These are phyloP conservation scores for Priocnemis perturbator DNA, from an alignment of 2,888 invertebrate genomes.

Conservation along the genomic window DNA sequence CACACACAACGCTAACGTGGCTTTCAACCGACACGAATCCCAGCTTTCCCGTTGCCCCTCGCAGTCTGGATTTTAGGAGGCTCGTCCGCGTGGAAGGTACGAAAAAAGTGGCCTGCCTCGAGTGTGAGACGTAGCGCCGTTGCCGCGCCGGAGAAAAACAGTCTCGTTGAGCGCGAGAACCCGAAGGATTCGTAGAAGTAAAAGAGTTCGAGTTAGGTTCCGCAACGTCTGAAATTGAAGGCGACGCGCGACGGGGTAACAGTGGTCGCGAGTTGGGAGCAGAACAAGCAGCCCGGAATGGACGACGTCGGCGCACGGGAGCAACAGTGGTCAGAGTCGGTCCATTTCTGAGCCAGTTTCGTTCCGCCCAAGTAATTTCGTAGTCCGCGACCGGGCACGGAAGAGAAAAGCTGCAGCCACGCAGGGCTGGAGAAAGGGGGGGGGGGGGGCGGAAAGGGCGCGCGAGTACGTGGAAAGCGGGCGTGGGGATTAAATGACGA, in stretches of 20 bases:
- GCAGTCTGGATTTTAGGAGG: too few relatives aligned
- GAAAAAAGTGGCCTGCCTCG: too few relatives aligned
- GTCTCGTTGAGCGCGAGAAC: too few relatives aligned
- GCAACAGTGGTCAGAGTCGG: constrained; percentile 15
- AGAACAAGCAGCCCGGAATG: too few relatives aligned
- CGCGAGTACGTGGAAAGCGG: too few relatives aligned
- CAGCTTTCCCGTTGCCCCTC: background rate
- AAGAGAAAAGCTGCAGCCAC: background rate
- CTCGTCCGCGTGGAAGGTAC: too few relatives aligned
- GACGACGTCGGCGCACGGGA: too few relatives aligned
- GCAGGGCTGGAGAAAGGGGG: background rate
- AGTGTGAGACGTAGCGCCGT: too few relatives aligned
- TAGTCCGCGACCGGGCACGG: constrained; percentile 21
- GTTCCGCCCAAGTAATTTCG: constrained; percentile 53
- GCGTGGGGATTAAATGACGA: constrained; percentile 49
- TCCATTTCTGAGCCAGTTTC: constrained; percentile 47
- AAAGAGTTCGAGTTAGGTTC: background rate
- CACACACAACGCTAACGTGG: background rate
- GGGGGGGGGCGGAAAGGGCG: constrained; percentile 18
- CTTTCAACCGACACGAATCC: constrained; percentile 9
- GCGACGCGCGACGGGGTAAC: constrained; percentile 8
- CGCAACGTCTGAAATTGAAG: constrained; percentile 40
- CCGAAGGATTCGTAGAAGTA: too few relatives aligned
- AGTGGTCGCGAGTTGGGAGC: background rate
- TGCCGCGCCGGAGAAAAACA: too few relatives aligned